Conservation (phyloP, 2,888 invertebrate species). For the Spodoptera exigua region DNA sequence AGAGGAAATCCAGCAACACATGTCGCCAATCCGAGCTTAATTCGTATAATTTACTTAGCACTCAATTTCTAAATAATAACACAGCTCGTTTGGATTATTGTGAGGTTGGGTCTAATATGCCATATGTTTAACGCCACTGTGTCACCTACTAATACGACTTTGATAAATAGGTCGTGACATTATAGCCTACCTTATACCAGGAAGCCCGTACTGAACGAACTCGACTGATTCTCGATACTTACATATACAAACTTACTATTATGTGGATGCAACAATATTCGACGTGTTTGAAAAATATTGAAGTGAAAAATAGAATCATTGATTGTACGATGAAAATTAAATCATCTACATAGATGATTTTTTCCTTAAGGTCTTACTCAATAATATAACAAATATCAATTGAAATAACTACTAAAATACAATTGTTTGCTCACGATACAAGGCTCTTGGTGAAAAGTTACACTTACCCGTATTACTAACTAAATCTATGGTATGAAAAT, state of each 20-base stretch:
- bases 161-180: slow-evolving; percentile 81
- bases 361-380: no score
- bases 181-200: slow-evolving; percentile 68
- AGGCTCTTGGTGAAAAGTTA: no score
- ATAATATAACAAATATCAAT: no score
- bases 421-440: no score
- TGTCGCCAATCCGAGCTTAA: slow-evolving; percentile 59
- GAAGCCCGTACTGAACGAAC: slow-evolving; percentile 19
- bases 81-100: slow-evolving; percentile 65
- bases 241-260: no score
- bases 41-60: slow-evolving; percentile 82
- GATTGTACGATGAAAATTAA: no score
- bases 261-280: neutral
- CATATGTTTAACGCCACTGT: slow-evolving; percentile 82
- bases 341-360: no score
- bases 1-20: slow-evolving; percentile 49
- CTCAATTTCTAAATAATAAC: slow-evolving; percentile 81
- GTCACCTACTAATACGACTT: slow-evolving; percentile 84
- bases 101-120: slow-evolving; percentile 70
- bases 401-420: no score
- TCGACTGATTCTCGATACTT: slow-evolving; percentile 8
- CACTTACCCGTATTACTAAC: no score
- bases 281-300: neutral
- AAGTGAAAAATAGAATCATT: no score
- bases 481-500: no score